Evolutionary conservation across 2,888 invertebrate genomes (phyloP).

Genomic region (Acholoe squamosa): DNA sequence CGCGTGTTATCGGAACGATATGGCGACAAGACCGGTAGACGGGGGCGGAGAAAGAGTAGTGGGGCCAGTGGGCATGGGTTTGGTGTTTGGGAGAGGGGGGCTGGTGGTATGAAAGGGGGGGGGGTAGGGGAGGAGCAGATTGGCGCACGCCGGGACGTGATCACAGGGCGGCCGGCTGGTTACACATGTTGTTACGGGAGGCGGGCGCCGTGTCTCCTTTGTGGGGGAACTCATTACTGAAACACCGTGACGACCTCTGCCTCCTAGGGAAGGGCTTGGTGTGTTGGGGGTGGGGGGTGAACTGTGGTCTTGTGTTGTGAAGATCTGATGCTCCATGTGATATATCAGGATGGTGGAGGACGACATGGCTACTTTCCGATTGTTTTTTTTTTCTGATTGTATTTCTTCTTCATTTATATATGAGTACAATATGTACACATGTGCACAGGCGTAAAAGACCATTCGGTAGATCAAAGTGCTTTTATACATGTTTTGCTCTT

Average conservation of each 20-base stretch:
- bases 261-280: neutral
- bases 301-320: no score
- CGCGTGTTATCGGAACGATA: no score
- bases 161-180: slow-evolving; percentile 41
- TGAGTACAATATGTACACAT: no score
- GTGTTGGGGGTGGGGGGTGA: neutral
- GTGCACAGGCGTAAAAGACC: no score
- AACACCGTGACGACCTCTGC: slow-evolving; percentile 6
- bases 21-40: neutral
- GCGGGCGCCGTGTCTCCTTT: neutral
- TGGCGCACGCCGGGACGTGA: slow-evolving; percentile 1
- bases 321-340: no score
- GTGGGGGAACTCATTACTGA: neutral
- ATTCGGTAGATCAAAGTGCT: no score
- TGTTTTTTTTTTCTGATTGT: no score
- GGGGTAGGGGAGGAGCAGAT: neutral
- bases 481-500: no score
- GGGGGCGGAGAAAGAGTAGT: neutral
- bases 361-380: no score
- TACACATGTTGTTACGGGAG: slow-evolving; percentile 26
- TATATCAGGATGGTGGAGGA: no score
- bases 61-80: neutral
- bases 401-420: no score
- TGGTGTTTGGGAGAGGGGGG: neutral
- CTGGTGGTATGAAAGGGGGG: neutral